Conservation (phyloP, 2,113 vertebrate species). For the Apus apus region DNA sequence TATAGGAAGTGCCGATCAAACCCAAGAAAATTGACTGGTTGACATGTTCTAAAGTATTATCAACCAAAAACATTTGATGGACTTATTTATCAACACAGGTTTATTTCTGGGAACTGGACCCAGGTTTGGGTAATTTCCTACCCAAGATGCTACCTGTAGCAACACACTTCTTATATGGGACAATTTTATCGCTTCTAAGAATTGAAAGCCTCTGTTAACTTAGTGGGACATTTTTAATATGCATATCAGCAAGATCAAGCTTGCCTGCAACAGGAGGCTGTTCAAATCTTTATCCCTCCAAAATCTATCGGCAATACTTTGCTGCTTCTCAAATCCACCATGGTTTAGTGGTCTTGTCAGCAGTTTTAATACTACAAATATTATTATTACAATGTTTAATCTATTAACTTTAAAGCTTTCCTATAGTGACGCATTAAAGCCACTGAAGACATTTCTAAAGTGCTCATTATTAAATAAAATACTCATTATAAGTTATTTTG, state of each 20-base stretch:
- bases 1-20: neutral
- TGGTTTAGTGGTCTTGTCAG: neutral
- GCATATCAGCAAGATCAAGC: neutral
- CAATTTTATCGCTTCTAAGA: neutral
- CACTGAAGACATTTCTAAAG: neutral
- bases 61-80: neutral
- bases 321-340: neutral
- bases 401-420: neutral
- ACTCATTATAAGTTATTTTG: neutral
- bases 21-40: neutral
- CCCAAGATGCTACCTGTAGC: neutral
- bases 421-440: neutral
- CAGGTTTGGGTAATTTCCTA: neutral
- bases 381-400: neutral
- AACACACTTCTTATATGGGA: neutral
- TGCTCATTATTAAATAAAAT: constrained; percentile 26
- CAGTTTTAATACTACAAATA: neutral
- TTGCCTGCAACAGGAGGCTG: neutral
- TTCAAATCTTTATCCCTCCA: neutral
- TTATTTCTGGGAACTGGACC: neutral
- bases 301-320: neutral
- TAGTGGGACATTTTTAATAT: neutral
- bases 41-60: neutral
- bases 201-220: neutral
- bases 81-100: neutral